phyloP scores from a whole-genome alignment of 35 echinoderm and acorn worm species.

The Antedon bifida region DNA sequence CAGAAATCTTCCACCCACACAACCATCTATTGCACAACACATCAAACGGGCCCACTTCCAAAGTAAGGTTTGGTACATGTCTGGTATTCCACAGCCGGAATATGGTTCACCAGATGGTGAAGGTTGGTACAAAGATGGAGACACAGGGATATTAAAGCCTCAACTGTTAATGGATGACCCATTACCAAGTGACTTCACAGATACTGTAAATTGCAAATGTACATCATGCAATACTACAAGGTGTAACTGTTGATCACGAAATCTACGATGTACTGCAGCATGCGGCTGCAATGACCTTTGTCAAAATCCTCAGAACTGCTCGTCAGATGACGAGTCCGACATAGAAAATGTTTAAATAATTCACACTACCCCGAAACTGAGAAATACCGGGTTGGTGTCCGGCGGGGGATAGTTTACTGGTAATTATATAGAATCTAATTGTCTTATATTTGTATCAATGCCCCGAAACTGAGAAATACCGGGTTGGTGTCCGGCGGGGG shows the following conservation, averaged over 20 bases:
- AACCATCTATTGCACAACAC: background rate
- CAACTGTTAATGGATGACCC: background rate
- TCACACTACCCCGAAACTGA: background rate
- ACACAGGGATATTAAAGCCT: background rate
- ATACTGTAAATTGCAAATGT: background rate
- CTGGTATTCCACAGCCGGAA: background rate
- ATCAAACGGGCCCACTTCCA: background rate
- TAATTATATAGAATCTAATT: too few species aligned
- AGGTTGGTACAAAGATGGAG: background rate
- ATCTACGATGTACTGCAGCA: background rate
- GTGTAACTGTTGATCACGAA: background rate
- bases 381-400: background rate
- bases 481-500: too few species aligned
- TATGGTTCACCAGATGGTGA: background rate
- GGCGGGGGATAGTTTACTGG: too few species aligned
- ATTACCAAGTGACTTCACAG: background rate
- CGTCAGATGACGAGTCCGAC: background rate
- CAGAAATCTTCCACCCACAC: constrained; percentile 22
- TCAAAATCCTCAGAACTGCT: background rate
- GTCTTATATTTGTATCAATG: too few species aligned
- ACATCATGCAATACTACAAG: background rate
- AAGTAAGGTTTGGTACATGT: background rate
- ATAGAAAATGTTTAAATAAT: background rate
- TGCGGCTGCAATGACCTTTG: background rate
- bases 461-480: too few species aligned